These are phyloP conservation scores for Gryllus bimaculatus DNA, from an alignment of 1,140 invertebrate species.

Conservation along the genomic window DNA sequence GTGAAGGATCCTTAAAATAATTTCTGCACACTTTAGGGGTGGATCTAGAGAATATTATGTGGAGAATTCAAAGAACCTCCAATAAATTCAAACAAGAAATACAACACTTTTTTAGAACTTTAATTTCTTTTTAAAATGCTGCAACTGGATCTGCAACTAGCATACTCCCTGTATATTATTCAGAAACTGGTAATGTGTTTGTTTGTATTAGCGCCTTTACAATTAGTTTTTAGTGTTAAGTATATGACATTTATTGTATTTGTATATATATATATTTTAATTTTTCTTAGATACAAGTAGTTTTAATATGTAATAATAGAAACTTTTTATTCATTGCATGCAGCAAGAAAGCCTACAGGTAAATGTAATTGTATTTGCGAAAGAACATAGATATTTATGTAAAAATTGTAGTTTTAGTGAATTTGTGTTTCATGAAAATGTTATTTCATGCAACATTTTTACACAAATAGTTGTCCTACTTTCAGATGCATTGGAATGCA, in stretches of 20 bases:
- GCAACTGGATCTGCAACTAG: not conserved
- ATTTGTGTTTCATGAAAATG: not conserved
- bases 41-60: no score
- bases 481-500: constrained; percentile 74
- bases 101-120: not conserved
- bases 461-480: not conserved
- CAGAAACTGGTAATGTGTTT: no score
- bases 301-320: constrained; percentile 8
- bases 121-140: not conserved
- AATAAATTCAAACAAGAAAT: no score
- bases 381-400: not conserved
- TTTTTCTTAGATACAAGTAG: no score
- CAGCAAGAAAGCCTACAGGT: constrained; percentile 40
- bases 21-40: no score
- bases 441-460: constrained; percentile 10
- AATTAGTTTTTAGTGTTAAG: no score
- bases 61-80: no score
- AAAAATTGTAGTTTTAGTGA: not conserved
- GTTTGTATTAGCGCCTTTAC: no score
- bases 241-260: no score
- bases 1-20: no score
- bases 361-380: not conserved
- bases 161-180: not conserved
- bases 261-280: no score
- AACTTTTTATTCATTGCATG: constrained; percentile 24